A percentile compares a stretch with the other conserved stretches of the same genome.
Evolutionary conservation across 2,797 vertebrate genomes (phyloP).

Genomic region (Synaphobranchus kaupii): DNA sequence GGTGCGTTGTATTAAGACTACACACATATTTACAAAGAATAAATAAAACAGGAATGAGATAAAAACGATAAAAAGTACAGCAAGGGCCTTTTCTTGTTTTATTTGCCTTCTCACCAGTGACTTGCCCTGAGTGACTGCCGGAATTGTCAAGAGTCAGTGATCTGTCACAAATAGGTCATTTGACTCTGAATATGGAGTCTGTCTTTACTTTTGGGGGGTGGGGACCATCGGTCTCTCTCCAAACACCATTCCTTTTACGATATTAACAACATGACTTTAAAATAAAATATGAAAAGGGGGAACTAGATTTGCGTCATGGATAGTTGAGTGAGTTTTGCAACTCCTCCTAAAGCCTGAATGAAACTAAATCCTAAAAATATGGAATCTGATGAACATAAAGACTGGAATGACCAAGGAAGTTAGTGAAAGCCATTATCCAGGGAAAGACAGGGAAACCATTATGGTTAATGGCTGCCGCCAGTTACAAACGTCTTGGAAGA

Average conservation of each 20-base stretch:
- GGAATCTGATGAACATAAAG: not conserved
- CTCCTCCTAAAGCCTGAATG: not conserved
- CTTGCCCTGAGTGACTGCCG: constrained; percentile 30
- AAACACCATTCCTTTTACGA: not conserved
- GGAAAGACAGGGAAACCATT: not conserved
- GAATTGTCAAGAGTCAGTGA: constrained; percentile 67
- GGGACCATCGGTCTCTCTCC: not conserved
- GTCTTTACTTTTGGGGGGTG: constrained; percentile 27
- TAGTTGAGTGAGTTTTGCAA: not conserved
- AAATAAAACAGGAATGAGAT: too few species aligned
- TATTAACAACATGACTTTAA: not conserved
- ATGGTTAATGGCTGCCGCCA: not conserved
- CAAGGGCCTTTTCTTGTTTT: not conserved
- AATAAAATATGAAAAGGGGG: not conserved
- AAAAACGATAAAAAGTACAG: too few species aligned
- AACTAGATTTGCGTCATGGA: not conserved
- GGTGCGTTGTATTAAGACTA: too few species aligned
- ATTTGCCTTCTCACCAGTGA: constrained; percentile 28
- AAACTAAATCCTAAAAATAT: not conserved
- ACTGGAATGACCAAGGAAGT: not conserved
- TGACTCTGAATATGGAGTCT: constrained; percentile 67
- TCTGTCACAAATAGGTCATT: constrained; percentile 71
- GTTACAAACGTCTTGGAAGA: not conserved
- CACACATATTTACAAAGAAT: too few species aligned
- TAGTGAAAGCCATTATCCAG: not conserved